Evolutionary conservation across 2,888 invertebrate species (phyloP), one percentile per base, ranked within the genome.

Genomic region (Charanyca ferruginea): DNA sequence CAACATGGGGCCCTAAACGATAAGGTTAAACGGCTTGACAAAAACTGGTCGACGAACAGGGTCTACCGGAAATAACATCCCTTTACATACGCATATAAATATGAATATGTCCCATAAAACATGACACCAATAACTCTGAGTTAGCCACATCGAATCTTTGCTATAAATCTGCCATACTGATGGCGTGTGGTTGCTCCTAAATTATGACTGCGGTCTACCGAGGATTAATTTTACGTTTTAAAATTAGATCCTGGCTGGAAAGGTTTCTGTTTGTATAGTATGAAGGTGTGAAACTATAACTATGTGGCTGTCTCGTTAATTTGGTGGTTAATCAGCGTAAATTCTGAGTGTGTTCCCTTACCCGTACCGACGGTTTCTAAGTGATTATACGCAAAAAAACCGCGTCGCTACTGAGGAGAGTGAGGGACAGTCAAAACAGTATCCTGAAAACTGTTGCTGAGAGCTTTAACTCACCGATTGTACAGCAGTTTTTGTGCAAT

Each of bases 101-200:
- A 78, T 71, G 75, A 64, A 59, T 57, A 64, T 58, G 73, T 59
- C 60, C 51, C 54, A 67, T 70, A 79, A 70, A 78, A 66, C 66
- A 58, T 71, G 77, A 67, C 67, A 65, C 65, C 70, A 58, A 75
- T 79, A 79, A 73, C 66, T 75, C 62, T 58, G 53, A 69, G 79
- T 69, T 73, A 69, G 71, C 66, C 49, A 67, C 73, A 77, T 79
- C 77, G 79, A 79, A 71, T 71, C 52, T 77, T 69, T 60, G 66
- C 69, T 28, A 77, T 79, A 79, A 80, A 79, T 79, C 80, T 79
- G 77, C 68, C 77, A 77, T 22, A 20, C 55, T 60, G 75, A 66
- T 75, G 55, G 60, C 75, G 20, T 69, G 70, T 48, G 73, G 73
- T 66, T 25, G 60, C 28, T 64, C 38, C 45, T 77, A 64, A 79